These are phyloP conservation scores for Rafetus swinhoei DNA, from an alignment of 2,113 vertebrate species.

Conservation along the genomic window DNA sequence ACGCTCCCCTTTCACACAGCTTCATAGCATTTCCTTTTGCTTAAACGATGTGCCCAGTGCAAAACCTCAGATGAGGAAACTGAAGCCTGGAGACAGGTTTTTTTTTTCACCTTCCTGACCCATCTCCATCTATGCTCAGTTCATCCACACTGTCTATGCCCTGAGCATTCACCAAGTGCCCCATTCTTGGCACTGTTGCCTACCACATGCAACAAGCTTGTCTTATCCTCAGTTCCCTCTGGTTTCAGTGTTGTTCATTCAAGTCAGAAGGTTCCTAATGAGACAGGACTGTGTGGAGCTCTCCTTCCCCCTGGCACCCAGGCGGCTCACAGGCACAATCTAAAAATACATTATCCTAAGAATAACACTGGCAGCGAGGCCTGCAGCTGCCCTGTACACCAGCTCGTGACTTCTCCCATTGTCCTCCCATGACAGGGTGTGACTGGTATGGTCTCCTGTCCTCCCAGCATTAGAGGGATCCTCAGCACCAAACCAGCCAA, in stretches of 20 bases:
- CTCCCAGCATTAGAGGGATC: too few species aligned
- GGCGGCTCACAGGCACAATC: neutral
- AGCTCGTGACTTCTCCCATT: neutral
- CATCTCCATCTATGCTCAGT: too few species aligned
- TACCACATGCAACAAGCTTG: too few species aligned
- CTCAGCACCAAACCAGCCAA: too few species aligned
- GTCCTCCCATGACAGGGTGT: neutral
- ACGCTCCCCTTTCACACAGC: neutral
- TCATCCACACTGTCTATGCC: too few species aligned
- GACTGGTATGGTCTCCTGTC: neutral
- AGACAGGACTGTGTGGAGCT: neutral
- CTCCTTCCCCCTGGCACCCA: neutral
- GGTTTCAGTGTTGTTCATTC: neutral
- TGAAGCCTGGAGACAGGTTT: too few species aligned
- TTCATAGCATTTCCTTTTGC: neutral
- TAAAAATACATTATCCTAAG: neutral
- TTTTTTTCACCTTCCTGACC: too few species aligned
- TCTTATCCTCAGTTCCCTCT: too few species aligned
- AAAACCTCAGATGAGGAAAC: too few species aligned
- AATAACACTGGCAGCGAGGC: neutral
- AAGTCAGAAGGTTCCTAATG: neutral
- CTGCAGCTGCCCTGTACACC: neutral
- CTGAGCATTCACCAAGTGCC: too few species aligned
- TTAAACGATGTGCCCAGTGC: too few species aligned
- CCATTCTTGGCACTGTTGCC: too few species aligned